These are phyloP conservation scores for Manis crassicaudata DNA, from an alignment of 2,797 vertebrate species.

Conservation along the genomic window DNA sequence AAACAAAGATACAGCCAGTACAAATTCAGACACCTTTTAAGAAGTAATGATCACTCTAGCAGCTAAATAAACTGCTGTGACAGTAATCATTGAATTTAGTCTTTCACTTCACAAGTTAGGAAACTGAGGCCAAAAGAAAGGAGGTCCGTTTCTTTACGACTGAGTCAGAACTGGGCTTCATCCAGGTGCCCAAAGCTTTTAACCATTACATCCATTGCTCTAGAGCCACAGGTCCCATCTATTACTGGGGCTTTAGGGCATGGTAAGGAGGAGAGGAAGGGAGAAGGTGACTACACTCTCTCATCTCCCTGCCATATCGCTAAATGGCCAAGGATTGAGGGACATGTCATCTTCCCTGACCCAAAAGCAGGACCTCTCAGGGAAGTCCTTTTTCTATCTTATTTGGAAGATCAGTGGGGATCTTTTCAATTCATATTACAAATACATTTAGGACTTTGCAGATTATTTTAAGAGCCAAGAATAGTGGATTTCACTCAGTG, in stretches of 20 bases:
- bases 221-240: background rate
- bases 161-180: background rate
- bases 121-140: background rate
- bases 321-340: background rate
- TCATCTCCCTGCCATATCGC: too few relatives aligned
- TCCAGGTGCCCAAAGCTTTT: background rate
- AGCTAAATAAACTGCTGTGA: background rate
- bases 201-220: background rate
- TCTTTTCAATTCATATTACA: background rate
- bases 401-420: background rate
- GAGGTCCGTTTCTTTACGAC: background rate
- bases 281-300: background rate
- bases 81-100: background rate
- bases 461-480: conserved; percentile 35
- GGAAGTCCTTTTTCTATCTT: background rate
- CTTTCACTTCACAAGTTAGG: conserved; percentile 28
- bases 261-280: background rate
- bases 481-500: background rate
- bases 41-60: background rate
- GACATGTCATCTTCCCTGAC: background rate
- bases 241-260: accelerated
- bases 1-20: background rate
- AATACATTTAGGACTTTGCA: background rate
- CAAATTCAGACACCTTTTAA: conserved; percentile 23
- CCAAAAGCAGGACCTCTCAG: background rate